phyloP scores from a whole-genome alignment of 2,113 vertebrate species.

The Prunella fulvescens region DNA sequence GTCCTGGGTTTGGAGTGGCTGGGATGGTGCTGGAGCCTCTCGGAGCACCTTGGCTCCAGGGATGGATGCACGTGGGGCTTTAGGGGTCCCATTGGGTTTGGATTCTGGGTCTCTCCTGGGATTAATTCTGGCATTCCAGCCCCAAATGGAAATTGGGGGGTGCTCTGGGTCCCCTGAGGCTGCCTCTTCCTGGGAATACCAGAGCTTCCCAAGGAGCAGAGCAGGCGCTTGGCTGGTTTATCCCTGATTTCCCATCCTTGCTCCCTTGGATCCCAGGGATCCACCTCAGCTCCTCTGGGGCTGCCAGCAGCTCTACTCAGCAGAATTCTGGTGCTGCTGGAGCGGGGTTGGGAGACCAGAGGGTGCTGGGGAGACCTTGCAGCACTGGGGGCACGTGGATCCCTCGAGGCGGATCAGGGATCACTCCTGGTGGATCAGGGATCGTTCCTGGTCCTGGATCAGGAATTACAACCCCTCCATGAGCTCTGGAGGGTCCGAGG shows the following conservation, averaged over 20 bases:
- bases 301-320: rapidly evolving
- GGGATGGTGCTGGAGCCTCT: background rate
- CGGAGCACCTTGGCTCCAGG: background rate
- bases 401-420: background rate
- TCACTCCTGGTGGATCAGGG: background rate
- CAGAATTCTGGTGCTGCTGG: background rate
- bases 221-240: background rate
- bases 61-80: rapidly evolving
- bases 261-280: background rate
- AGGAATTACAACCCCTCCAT: background rate
- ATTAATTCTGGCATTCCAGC: background rate
- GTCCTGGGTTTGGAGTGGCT: rapidly evolving
- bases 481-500: rapidly evolving
- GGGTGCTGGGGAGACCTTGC: background rate
- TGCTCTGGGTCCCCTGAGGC: background rate
- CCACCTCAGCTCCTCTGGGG: rapidly evolving
- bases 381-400: background rate
- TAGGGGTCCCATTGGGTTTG: rapidly evolving
- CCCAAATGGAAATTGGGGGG: rapidly evolving
- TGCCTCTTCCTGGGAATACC: background rate
- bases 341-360: background rate
- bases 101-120: background rate
- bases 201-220: background rate
- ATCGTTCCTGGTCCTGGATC: background rate
- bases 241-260: background rate